Percentiles rank a stretch among this genome's conserved stretches.
phyloP scores from a whole-genome alignment of 2,888 invertebrate species.

The Dione juno region DNA sequence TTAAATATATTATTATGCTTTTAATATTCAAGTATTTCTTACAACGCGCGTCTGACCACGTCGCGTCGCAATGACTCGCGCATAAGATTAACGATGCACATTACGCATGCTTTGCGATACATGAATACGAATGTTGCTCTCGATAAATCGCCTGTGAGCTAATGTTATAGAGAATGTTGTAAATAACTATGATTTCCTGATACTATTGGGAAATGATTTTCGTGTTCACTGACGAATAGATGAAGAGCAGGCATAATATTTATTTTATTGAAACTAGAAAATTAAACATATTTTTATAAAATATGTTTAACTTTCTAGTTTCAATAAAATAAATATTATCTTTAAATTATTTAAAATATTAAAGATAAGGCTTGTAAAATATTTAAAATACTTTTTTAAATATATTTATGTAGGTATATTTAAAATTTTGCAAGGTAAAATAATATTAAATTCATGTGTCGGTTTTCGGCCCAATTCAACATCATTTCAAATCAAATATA shows the following conservation, averaged over 20 bases:
- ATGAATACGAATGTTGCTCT: conserved; percentile 52
- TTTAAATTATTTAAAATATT: too few relatives aligned
- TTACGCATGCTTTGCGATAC: conserved; percentile 46
- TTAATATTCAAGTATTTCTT: too few relatives aligned
- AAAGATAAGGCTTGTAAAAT: too few relatives aligned
- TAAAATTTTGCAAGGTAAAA: too few relatives aligned
- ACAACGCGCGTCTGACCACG: conserved; percentile 29
- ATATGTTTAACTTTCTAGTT: not conserved
- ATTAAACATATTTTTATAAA: too few relatives aligned
- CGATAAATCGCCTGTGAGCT: conserved; percentile 54
- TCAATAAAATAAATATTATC: too few relatives aligned
- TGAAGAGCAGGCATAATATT: too few relatives aligned
- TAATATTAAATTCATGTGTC: too few relatives aligned
- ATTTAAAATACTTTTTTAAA: too few relatives aligned
- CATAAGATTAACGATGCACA: conserved; percentile 51
- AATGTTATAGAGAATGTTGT: conserved; percentile 29
- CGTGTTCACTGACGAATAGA: not conserved
- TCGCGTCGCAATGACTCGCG: conserved; percentile 22
- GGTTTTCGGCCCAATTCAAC: too few relatives aligned
- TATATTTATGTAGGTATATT: too few relatives aligned
- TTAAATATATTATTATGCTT: not conserved
- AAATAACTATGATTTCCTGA: conserved; percentile 18
- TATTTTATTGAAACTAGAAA: not conserved
- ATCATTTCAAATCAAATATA: too few relatives aligned
- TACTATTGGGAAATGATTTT: conserved; percentile 4